These are phyloP conservation scores for Phrynocephalus forsythii DNA, from an alignment of 2,797 vertebrate species.

Conservation along the genomic window DNA sequence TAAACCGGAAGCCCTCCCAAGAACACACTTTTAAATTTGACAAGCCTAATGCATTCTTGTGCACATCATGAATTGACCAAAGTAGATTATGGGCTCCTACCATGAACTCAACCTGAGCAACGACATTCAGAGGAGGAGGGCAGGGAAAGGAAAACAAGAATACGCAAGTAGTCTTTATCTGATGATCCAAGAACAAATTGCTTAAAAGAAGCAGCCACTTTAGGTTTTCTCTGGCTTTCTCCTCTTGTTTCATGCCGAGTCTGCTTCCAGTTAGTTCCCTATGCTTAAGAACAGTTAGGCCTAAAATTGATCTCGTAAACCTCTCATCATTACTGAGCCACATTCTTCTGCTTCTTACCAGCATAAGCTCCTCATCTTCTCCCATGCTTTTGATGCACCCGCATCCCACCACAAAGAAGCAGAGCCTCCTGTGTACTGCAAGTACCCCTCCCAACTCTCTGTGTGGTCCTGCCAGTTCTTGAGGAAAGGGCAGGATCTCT, in stretches of 20 bases:
- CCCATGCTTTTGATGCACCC: slow-evolving; percentile 33
- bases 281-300: not conserved
- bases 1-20: too few relatives aligned
- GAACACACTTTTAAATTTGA: not conserved
- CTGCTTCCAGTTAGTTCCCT: slow-evolving; percentile 34
- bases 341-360: not conserved
- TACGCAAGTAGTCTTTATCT: not conserved
- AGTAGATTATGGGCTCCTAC: slow-evolving; percentile 14
- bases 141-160: not conserved
- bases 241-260: slow-evolving; percentile 34
- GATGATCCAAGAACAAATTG: not conserved
- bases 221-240: slow-evolving; percentile 11
- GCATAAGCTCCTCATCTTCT: slow-evolving; percentile 1
- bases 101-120: not conserved
- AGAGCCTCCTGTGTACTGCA: slow-evolving; percentile 24
- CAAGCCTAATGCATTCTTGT: not conserved
- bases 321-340: not conserved
- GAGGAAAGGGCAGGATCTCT: slow-evolving; percentile 20
- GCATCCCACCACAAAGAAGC: slow-evolving; percentile 31
- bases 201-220: not conserved
- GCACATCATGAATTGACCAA: not conserved
- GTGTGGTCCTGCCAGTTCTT: slow-evolving; percentile 36
- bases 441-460: slow-evolving; percentile 1
- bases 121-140: not conserved
- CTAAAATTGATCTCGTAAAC: slow-evolving; percentile 27